Percentiles rank a stretch among this genome's conserved stretches.
Conservation (phyloP, 1,140 invertebrate species). For the Bombus sylvicola region DNA sequence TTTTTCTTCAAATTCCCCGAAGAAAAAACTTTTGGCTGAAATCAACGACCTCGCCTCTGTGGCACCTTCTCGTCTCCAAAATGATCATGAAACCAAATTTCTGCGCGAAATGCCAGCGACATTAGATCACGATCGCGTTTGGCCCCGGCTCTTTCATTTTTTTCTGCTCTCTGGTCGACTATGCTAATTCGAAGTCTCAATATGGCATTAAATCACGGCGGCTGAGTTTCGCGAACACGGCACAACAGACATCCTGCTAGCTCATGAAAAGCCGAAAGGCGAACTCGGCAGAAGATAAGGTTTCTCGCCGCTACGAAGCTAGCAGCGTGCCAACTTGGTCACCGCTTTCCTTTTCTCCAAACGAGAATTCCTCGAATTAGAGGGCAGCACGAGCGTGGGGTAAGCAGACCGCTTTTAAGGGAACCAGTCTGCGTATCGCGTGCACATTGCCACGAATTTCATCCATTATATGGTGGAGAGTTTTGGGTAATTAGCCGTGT, state of each 20-base stretch:
- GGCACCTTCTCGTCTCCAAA: not conserved
- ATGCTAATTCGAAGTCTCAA: constrained; percentile 57
- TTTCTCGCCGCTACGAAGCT: constrained; percentile 15
- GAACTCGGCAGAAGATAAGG: constrained; percentile 6
- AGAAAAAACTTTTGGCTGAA: not conserved
- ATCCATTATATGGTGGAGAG: constrained; percentile 36
- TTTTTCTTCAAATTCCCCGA: not conserved
- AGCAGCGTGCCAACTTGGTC: not conserved
- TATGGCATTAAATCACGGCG: constrained; percentile 58
- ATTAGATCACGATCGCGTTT: constrained; percentile 47
- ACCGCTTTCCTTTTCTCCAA: constrained; percentile 10
- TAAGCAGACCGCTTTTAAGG: constrained; percentile 28
- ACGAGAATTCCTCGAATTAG: constrained; percentile 55
- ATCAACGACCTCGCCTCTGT: not conserved
- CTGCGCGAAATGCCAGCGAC: constrained; percentile 47
- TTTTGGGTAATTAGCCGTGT: constrained; percentile 52
- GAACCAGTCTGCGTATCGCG: constrained; percentile 51
- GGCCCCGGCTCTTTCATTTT: not conserved
- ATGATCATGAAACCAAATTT: not conserved
- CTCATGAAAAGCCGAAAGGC: constrained; percentile 18
- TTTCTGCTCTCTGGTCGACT: constrained; percentile 8
- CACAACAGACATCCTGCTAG: not conserved
- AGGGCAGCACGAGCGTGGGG: not conserved
- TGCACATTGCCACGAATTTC: constrained; percentile 18
- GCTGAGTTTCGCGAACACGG: constrained; percentile 35